Percentiles rank a stretch among this genome's conserved stretches.
Conservation (phyloP, 2,888 invertebrate genomes). For the Sceliomorpha sp. region DNA sequence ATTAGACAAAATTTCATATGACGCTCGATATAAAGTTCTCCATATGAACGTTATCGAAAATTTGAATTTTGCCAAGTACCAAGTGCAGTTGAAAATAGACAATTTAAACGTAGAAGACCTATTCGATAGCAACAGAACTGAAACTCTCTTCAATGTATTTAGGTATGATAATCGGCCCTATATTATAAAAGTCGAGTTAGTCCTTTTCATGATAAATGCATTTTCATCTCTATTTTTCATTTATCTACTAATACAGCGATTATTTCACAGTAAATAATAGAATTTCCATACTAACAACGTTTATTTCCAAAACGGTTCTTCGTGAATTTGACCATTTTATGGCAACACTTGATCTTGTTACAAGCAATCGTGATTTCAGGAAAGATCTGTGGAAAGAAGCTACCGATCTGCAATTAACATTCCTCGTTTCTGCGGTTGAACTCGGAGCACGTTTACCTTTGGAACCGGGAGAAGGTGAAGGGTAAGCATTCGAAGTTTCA, state of each 20-base stretch:
- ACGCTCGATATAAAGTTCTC: constrained; percentile 85
- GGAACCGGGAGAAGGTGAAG: constrained; percentile 92
- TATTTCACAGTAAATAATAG: no score
- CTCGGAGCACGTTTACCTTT: constrained; percentile 91
- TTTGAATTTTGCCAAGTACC: constrained; percentile 85
- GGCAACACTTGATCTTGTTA: no score
- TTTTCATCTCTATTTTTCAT: no score
- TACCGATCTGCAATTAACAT: constrained; percentile 88
- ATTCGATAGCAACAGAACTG: constrained; percentile 87
- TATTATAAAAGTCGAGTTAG: no score
- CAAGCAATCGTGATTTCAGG: constrained; percentile 65
- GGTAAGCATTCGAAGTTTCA: constrained; percentile 82
- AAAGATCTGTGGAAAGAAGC: constrained; percentile 90
- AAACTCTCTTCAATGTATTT: constrained; percentile 88
- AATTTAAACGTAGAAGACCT: constrained; percentile 94
- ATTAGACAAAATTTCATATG: constrained; percentile 89
- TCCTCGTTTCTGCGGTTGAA: constrained; percentile 91
- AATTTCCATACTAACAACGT: no score
- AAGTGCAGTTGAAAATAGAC: constrained; percentile 93
- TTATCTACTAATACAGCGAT: no score
- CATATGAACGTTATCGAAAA: constrained; percentile 86
- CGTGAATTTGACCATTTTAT: no score
- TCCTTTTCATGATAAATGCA: no score
- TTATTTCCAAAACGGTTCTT: no score
- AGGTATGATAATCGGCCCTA: constrained; percentile 73